Evolutionary conservation across 2,888 invertebrate species (phyloP), one percentile per base, ranked within the genome.

Genomic region (Tridacna crocea): DNA sequence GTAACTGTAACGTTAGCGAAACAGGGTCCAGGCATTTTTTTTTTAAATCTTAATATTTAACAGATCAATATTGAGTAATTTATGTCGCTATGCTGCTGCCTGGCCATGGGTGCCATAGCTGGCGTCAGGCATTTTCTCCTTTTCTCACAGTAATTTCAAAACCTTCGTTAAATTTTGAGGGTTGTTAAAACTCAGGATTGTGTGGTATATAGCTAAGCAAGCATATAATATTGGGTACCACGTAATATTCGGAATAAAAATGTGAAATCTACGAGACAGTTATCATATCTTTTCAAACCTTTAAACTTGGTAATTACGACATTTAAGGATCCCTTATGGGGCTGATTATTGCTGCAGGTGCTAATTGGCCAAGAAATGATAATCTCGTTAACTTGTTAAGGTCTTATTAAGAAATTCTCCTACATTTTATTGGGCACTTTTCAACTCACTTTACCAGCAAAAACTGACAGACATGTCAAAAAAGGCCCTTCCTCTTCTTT

Each of bases 361-460:
- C 10, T 70, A 70, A 70, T 70, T 70, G 70, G 24, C 51, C 46
- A 51, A 24, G 70, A 70, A 19, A 51, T 70, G 70, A 22, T 70
- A 70, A 70, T 70, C 70, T 51, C 22, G 51, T 70, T 70, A 70
- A 70, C 70, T 70, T 70, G 70, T 70, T 70, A 70, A 70, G 70
- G 70, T 70, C 70, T 70, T 51, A 19, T 70, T 70, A 70, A 70
- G 70, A 70, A 70, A 70, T 51, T 70, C 51, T 70, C 55, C 24
- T 10, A 70, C 51, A 70, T 70, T 70, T 70, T 47, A 70, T 70
- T 24, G 70, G 46, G 22, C 68, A 46, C 46, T 68, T 46, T 46
- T 47, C 68, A n/a, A n/a, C 12, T 46, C 51, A 70, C 24, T 70
- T 70, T 22, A 19, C 26, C n/a, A n/a, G 51, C 70, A 24, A 22